Conservation (phyloP, 2,113 vertebrate species). For the Dasyprocta punctata region DNA sequence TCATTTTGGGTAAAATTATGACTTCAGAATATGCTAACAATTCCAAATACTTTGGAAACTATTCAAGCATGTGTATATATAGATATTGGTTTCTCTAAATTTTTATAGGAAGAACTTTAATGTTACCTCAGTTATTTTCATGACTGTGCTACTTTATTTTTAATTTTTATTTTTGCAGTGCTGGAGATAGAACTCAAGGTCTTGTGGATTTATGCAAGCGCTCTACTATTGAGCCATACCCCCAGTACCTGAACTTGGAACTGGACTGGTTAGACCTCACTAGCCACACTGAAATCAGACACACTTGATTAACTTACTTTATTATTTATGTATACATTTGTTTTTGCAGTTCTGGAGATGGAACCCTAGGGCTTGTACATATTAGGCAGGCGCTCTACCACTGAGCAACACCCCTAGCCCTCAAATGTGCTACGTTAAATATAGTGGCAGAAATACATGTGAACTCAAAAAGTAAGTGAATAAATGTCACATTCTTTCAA, state of each 20-base stretch:
- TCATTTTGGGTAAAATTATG: conserved; percentile 37
- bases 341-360: neutral
- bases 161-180: neutral
- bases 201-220: neutral
- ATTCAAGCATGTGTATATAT: neutral
- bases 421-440: conserved; percentile 35
- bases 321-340: neutral
- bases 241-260: neutral
- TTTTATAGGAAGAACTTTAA: conserved; percentile 33
- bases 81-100: conserved; percentile 21
- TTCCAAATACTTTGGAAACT: conserved; percentile 37
- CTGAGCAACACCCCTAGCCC: neutral
- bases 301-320: neutral
- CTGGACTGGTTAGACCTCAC: neutral
- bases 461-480: neutral
- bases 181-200: neutral
- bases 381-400: neutral
- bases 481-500: neutral
- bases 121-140: neutral
- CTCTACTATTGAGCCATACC: neutral
- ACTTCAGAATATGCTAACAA: neutral
- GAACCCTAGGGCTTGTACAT: neutral
- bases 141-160: conserved; percentile 4
- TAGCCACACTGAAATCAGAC: neutral
- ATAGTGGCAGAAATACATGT: conserved; percentile 12